Base-by-base conservation (phyloP, 2,888 invertebrate species). In the Cantharis rufa region DNA sequence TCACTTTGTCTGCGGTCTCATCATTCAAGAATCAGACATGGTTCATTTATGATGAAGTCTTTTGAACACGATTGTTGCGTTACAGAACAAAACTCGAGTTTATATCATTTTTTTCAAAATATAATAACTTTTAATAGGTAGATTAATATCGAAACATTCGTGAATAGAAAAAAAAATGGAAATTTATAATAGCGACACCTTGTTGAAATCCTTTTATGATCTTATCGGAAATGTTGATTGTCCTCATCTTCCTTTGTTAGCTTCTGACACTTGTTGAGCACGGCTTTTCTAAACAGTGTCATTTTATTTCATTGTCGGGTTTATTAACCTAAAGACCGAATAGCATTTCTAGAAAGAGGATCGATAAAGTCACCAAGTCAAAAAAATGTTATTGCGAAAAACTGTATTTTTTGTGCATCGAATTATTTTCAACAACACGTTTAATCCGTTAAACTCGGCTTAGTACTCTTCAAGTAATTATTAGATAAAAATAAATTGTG, bases 1-100 rank as follows among this genome's bases (percentile, higher is more conserved):
- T 80, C 78, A 75, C 73, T 75, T 66, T 48, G 75, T 80, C 77
- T 80, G 80, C 77, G 80, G 78, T 80, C 77, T 80, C 80, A 78
- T 80, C 77, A 78, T 75, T 80, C 77, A 78, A 73, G 66, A 70
- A 80, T 80, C 76, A 71, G 77, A 63, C 72, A 80, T 77, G 80
- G 77, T 80, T 78, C 80, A 78, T 69, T 78, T 79, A 70, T 18
- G 62, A 70, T 72, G n/a, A 61, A 72, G 72, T 72, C 69, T 70
- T 28, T 28, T 74, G 74, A 70, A 74, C 71, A 24, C 32, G 72
- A 70, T 64, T 66, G 70, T 73, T 71, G 71, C 69, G 63, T 69
- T 28, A 72, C 74, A 69, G 72, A 64, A 72, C 66, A 72, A 73
- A 77, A 73, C 48, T 48, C 48, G 48, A 48, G 48, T 48, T 48